Percentiles rank a stretch among this genome's conserved stretches.
These are phyloP conservation scores for Therioaphis trifolii DNA, from an alignment of 2,888 invertebrate genomes.

Conservation along the genomic window DNA sequence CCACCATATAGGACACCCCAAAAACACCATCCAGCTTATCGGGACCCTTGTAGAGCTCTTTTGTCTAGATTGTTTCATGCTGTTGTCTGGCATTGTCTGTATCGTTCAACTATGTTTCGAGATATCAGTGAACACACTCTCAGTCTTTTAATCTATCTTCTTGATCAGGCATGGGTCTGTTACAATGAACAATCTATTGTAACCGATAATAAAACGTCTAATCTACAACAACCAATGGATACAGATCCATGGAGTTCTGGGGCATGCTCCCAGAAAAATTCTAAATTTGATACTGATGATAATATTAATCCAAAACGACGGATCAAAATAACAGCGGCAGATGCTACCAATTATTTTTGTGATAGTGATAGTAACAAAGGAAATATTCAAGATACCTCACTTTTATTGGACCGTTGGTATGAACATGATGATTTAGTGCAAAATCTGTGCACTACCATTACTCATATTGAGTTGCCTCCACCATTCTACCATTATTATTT, in stretches of 20 bases:
- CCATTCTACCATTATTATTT: constrained; percentile 25
- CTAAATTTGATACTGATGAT: not conserved
- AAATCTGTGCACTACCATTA: constrained; percentile 79
- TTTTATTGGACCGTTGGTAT: constrained; percentile 75
- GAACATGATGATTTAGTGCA: constrained; percentile 79
- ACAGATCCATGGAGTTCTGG: not conserved
- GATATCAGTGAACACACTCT: constrained; percentile 88
- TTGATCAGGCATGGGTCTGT: constrained; percentile 71
- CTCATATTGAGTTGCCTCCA: constrained; percentile 66
- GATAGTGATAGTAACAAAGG: not conserved
- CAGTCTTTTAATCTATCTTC: constrained; percentile 85
- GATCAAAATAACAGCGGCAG: not conserved
- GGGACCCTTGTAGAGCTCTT: constrained; percentile 76
- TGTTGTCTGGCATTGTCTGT: constrained; percentile 83
- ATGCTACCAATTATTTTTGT: not conserved
- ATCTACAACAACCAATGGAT: constrained; percentile 33
- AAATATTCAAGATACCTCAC: not conserved
- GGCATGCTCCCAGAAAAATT: not conserved
- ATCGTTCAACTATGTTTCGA: constrained; percentile 82
- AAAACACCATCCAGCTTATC: constrained; percentile 75
- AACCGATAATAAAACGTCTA: not conserved
- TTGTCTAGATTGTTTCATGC: constrained; percentile 76
- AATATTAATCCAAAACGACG: constrained; percentile 1
- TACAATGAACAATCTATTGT: not conserved
- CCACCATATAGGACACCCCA: constrained; percentile 83